These are phyloP conservation scores for Amiota mariae DNA, from an alignment of 2,888 invertebrate species.

Conservation along the genomic window DNA sequence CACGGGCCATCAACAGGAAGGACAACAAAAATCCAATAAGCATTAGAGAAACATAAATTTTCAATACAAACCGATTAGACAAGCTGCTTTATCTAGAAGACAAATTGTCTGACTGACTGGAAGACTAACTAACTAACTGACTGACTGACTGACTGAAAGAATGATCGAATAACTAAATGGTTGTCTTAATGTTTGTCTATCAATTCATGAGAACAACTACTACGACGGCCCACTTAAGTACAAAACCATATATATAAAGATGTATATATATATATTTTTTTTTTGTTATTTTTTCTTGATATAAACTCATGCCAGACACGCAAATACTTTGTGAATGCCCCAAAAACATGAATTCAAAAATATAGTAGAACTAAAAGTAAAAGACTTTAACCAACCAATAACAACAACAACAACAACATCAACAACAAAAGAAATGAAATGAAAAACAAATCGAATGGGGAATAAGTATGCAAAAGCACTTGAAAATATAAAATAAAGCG, in stretches of 20 bases:
- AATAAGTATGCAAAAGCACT: conserved; percentile 16
- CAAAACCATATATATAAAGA: background rate
- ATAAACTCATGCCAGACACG: conserved; percentile 57
- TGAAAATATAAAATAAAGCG: conserved; percentile 16
- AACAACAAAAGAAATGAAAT: conserved; percentile 1
- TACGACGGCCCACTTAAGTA: conserved; percentile 59
- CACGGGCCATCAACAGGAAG: background rate
- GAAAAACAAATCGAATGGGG: background rate
- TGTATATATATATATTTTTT: background rate
- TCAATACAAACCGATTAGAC: background rate
- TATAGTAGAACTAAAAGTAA: background rate
- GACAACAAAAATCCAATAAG: conserved; percentile 36
- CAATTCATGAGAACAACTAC: conserved; percentile 49
- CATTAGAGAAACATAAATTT: conserved; percentile 27
- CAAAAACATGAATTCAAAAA: conserved; percentile 33
- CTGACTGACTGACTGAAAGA: background rate
- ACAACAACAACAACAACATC: background rate
- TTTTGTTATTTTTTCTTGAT: no score
- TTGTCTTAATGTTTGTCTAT: conserved; percentile 37
- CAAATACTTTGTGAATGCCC: conserved; percentile 41
- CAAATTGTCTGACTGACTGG: conserved; percentile 37
- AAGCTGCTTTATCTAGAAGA: background rate
- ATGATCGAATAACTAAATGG: background rate
- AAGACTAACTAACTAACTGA: background rate
- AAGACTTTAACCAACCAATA: background rate